Evolutionary conservation across 1,140 invertebrate species (phyloP).

Genomic region (Psilanteris sp.): DNA sequence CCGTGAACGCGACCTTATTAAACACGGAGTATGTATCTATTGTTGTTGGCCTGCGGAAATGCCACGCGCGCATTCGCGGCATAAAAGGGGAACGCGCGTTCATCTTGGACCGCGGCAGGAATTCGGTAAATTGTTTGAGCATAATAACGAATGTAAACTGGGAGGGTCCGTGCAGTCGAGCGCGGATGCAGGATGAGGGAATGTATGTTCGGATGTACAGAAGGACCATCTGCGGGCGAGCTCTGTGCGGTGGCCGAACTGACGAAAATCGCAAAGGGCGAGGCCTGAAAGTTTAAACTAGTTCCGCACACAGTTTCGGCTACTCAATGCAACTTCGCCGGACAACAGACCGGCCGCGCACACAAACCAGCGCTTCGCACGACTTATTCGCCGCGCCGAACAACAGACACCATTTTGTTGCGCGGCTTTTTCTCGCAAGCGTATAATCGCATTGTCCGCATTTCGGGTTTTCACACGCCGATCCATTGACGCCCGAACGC

Average conservation of each 20-base stretch:
- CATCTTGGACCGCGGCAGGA: constrained; percentile 42
- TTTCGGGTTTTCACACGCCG: too few relatives aligned
- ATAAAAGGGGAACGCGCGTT: constrained; percentile 50
- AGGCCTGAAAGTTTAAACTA: constrained; percentile 51
- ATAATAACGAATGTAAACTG: constrained; percentile 59
- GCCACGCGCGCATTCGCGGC: constrained; percentile 29
- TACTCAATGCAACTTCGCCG: constrained; percentile 40
- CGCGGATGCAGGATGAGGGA: constrained; percentile 25
- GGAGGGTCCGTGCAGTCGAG: constrained; percentile 53
- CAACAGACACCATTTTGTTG: neutral
- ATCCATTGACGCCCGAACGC: too few relatives aligned
- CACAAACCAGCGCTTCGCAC: constrained; percentile 4
- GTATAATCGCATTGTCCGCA: neutral
- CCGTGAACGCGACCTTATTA: constrained; percentile 45
- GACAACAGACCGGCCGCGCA: constrained; percentile 24
- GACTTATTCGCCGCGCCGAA: neutral
- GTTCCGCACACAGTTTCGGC: constrained; percentile 47
- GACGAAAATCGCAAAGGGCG: constrained; percentile 49
- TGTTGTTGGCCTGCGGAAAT: constrained; percentile 47
- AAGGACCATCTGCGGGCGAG: constrained; percentile 53
- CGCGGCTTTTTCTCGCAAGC: constrained; percentile 3
- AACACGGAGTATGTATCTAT: constrained; percentile 40
- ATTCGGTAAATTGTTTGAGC: constrained; percentile 57
- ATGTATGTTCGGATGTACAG: constrained; percentile 54
- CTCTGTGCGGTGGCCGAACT: constrained; percentile 26